A percentile compares a stretch with the other conserved stretches of the same genome.
phyloP scores from a whole-genome alignment of 2,113 vertebrate species.

The Sceloporus undulatus region DNA sequence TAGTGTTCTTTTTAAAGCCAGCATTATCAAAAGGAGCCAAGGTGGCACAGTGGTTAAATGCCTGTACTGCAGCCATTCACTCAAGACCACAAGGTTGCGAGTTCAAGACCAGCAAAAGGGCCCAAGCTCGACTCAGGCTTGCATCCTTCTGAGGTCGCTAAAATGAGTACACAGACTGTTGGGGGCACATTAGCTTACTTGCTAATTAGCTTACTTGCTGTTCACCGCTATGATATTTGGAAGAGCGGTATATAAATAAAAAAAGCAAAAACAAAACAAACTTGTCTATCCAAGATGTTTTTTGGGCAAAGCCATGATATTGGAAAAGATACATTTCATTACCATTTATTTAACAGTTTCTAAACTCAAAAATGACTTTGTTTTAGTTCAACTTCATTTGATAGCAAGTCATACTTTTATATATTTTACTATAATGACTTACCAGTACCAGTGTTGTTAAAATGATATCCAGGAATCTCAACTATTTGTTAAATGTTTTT shows the following conservation, averaged over 20 bases:
- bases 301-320: too few species aligned
- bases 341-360: neutral
- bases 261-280: too few species aligned
- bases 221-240: too few species aligned
- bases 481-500: conserved; percentile 11
- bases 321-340: too few species aligned
- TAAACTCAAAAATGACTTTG: neutral
- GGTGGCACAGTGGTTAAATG: neutral
- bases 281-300: too few species aligned
- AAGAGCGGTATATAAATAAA: too few species aligned
- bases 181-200: too few species aligned
- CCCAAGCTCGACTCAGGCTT: too few species aligned
- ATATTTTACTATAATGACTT: conserved; percentile 8
- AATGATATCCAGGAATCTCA: conserved; percentile 27
- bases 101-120: too few species aligned
- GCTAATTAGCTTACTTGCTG: too few species aligned
- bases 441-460: conserved; percentile 15
- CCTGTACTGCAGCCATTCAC: neutral
- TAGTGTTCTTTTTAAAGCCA: neutral
- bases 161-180: neutral
- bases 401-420: neutral
- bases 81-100: too few species aligned
- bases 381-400: neutral
- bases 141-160: too few species aligned
- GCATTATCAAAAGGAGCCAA: neutral